Base-by-base conservation (phyloP, 2,797 vertebrate species). In the Malurus leucopterus region DNA sequence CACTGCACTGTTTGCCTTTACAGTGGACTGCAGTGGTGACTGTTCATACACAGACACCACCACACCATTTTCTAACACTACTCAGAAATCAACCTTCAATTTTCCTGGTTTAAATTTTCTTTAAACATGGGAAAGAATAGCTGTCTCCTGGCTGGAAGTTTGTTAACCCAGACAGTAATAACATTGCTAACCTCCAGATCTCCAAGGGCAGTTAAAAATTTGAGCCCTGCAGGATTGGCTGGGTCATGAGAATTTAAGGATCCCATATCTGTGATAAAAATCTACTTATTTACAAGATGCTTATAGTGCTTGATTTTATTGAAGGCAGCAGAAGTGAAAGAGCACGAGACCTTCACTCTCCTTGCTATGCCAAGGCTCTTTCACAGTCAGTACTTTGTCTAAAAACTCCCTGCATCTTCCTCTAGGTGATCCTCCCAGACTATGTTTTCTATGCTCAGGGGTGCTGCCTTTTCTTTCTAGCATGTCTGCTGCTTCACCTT, bases 11-110 rank as follows among this genome's bases (percentile, higher is more conserved):
- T 34, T 41, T 57, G 53, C 29, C 36, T 49, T 68, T 74, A 73
- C 34, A 50, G 5, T 2, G 6, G 41, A 11, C 30, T 70, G 27
- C 68, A 74, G 2, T 0, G 1, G 24, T 44, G 32, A 68, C 17
- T 38, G 43, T 36, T 40, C 0, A 0, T 32, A 63, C 3, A 2
- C 49, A 84, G n/a, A 53, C 0, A 2, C 9, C 38, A 71, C 80
- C 58, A 32, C 13, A 10, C 6, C 53, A 6, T 46, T 77, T 73
- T 85, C 63, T 68, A 74, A 44, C 27, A 20, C 9, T 50, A 20
- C 22, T 74, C 46, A 71, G 69, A 79, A 82, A 74, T 40, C 4
- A 86, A 47, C 4, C 11, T 54, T 15, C 30, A 13, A 7, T 74
- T 50, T 85, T 74, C 23, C 27, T 80, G 6, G 9, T 47, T 91